Conservation (phyloP, 2,797 vertebrate species). For the Cossypha polioptera region DNA sequence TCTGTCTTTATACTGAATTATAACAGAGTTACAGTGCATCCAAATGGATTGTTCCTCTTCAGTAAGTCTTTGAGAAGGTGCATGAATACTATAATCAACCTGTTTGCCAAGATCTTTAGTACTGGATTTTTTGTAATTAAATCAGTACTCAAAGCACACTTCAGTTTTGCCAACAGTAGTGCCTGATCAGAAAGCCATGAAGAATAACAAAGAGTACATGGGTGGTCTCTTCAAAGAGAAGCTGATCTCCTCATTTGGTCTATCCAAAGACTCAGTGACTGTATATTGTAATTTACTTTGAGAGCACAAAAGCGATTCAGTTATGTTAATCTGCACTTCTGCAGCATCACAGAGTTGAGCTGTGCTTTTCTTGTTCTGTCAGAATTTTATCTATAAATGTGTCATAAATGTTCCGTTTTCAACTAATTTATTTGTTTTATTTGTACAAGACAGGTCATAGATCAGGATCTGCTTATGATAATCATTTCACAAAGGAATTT, state of each 20-base stretch:
- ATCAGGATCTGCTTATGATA: neutral
- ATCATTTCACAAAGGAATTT: neutral
- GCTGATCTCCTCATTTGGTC: conserved; percentile 30
- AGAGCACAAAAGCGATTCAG: conserved; percentile 30
- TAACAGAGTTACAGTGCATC: neutral
- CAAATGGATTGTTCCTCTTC: neutral
- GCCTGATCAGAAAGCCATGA: neutral
- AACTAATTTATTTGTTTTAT: neutral
- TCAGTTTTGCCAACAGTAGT: neutral
- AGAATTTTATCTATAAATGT: conserved; percentile 23
- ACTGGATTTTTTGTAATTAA: neutral
- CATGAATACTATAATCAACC: neutral
- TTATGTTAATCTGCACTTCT: conserved; percentile 24
- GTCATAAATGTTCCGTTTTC: neutral
- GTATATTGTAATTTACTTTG: conserved; percentile 61
- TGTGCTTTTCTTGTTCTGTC: conserved; percentile 57
- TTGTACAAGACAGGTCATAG: neutral
- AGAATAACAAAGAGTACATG: neutral
- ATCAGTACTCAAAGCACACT: neutral
- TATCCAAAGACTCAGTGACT: neutral
- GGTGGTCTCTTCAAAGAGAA: neutral
- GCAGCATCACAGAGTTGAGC: conserved; percentile 41
- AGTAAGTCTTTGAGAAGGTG: neutral
- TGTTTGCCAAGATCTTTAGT: neutral
- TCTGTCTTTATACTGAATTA: neutral